Evolutionary conservation across 1,140 invertebrate species (phyloP).

Genomic region (Globodera rostochiensis): DNA sequence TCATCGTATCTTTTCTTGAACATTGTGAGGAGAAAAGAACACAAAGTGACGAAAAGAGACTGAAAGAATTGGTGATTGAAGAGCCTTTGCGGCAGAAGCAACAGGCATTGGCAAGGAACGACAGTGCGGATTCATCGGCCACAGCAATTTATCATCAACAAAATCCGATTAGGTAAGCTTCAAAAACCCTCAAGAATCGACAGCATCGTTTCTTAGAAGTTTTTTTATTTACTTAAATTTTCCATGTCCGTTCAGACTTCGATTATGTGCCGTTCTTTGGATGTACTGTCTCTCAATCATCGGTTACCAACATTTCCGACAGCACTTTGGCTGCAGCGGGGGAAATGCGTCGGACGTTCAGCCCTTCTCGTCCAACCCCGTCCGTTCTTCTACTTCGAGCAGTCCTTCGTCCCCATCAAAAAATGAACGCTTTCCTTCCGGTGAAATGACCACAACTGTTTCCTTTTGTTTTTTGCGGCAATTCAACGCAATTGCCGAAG

Average conservation of each 20-base stretch:
- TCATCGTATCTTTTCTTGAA: neutral
- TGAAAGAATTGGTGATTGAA: neutral
- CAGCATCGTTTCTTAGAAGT: too few species aligned
- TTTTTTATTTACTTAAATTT: too few species aligned
- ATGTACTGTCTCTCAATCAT: constrained; percentile 1
- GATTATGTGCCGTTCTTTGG: neutral
- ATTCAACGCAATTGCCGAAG: constrained; percentile 5
- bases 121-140: neutral
- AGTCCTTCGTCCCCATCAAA: constrained; percentile 4
- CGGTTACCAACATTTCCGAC: constrained; percentile 2
- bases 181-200: neutral
- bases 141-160: neutral
- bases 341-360: neutral
- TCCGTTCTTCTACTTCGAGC: neutral
- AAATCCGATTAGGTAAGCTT: neutral
- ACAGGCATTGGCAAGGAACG: neutral
- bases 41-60: neutral
- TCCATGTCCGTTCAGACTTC: neutral
- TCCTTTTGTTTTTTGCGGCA: neutral
- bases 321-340: neutral
- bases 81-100: neutral
- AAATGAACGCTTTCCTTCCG: neutral
- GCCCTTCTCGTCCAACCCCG: neutral
- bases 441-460: neutral
- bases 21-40: neutral